Base-by-base conservation (phyloP, 2,888 invertebrate species). In the Autographa pulchrina region DNA sequence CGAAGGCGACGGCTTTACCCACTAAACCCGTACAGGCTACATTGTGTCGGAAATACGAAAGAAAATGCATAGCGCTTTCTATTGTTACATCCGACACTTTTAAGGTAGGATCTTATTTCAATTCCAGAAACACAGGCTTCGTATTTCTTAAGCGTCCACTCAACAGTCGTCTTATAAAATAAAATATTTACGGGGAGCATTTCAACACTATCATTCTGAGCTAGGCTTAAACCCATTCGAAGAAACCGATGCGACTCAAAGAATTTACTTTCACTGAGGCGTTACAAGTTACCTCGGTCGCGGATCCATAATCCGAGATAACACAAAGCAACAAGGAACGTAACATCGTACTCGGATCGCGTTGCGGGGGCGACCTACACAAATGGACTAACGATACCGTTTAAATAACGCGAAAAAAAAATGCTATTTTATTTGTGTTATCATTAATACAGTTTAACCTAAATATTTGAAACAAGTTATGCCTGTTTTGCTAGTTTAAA, bases 211-310 rank as follows among this genome's bases (percentile, higher is more conserved):
- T 11, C 58, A 31, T 65, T 75, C 48, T 75, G 64, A 41, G 71
- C 71, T 71, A 80, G 48, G 38, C 82, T 80, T 83, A 72, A 84
- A 75, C 67, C 72, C 65, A 69, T 66, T 56, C 59, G 65, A 62
- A 65, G 66, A 75, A 74, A 61, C 70, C 61, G 74, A 84, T 75
- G 61, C 65, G 73, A 68, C 70, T 75, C 61, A 79, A 83, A 85
- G 86, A 89, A 88, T 90, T 85, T 84, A 90, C 90, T 90, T 90
- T 90, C 90, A 88, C 90, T 87, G 62, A 68, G 77, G 77, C 69
- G 86, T 83, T 80, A 80, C 70, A 68, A 83, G 71, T 78, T 69
- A 75, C 68, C 71, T 79, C 69, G 74, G 67, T 60, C 65, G 80
- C 72, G 68, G 74, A 80, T 82, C 75, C 74, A 81, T 77, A 83